phyloP scores from a whole-genome alignment of 2,113 vertebrate genomes.

The Sinocyclocheilus anophthalmus region DNA sequence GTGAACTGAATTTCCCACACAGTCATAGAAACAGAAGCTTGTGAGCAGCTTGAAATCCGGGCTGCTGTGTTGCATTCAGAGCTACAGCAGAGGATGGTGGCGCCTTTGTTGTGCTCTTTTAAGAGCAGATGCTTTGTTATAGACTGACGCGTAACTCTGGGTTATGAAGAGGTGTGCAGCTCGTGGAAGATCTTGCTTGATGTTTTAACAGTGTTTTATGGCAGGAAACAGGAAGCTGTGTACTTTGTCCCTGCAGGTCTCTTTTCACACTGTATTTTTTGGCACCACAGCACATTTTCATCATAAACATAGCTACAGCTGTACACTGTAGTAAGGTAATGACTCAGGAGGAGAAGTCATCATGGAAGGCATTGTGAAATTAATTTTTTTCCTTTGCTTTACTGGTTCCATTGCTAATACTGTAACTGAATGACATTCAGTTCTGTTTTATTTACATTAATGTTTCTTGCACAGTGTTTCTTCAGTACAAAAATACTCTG shows the following conservation, averaged over 20 bases:
- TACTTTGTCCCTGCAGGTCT: neutral
- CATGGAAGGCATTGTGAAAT: neutral
- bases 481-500: neutral
- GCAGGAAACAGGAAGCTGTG: neutral
- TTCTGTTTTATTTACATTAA: neutral
- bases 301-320: neutral
- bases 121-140: conserved; percentile 22
- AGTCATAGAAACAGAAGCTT: conserved; percentile 17
- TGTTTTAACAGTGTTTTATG: neutral
- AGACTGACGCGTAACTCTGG: conserved; percentile 1
- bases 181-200: neutral
- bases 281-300: neutral
- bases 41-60: conserved; percentile 7
- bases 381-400: neutral
- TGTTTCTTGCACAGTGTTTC: neutral
- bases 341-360: neutral
- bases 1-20: conserved; percentile 28
- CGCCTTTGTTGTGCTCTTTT: conserved; percentile 14
- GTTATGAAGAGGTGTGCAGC: conserved; percentile 6
- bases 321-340: neutral
- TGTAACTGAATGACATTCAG: neutral
- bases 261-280: neutral
- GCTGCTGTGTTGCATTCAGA: conserved; percentile 24
- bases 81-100: neutral
- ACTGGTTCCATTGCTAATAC: neutral